Conservation (phyloP, 2,113 vertebrate species). For the Empidonax traillii region DNA sequence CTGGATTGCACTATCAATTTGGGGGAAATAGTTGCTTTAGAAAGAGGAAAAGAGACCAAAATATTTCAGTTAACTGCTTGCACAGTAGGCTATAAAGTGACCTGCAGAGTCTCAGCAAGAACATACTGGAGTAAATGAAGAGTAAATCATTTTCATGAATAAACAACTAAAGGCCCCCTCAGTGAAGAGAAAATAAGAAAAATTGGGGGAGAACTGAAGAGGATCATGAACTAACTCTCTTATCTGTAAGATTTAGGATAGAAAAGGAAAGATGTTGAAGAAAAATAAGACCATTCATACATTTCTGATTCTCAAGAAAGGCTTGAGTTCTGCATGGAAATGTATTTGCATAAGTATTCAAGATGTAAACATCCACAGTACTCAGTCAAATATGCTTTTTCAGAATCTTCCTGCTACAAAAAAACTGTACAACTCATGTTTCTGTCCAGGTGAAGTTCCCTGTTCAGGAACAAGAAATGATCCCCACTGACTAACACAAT, state of each 20-base stretch:
- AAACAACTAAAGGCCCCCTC: not conserved
- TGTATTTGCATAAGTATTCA: not conserved
- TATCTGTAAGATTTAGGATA: not conserved
- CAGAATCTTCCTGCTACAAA: not conserved
- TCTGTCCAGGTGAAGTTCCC: not conserved
- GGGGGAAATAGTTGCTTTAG: conserved; percentile 46
- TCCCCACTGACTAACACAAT: not conserved
- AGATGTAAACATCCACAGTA: not conserved
- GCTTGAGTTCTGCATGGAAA: not conserved
- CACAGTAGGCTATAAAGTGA: not conserved
- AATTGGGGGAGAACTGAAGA: not conserved
- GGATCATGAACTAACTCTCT: not conserved
- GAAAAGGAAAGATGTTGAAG: not conserved
- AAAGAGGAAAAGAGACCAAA: not conserved
- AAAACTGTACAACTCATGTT: not conserved
- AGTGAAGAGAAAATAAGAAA: not conserved
- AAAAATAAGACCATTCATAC: not conserved
- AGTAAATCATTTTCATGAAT: conserved; percentile 44
- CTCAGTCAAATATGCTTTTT: fast-evolving
- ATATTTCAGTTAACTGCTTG: conserved; percentile 36
- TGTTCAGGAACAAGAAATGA: not conserved
- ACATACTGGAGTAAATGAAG: not conserved
- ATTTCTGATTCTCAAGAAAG: not conserved
- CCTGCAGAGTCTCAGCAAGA: conserved; percentile 4
- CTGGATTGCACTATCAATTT: conserved; percentile 8